A percentile compares a stretch with the other conserved stretches of the same genome.
phyloP scores from a whole-genome alignment of 1,140 invertebrate genomes.

The Drosophila lacteicornis region DNA sequence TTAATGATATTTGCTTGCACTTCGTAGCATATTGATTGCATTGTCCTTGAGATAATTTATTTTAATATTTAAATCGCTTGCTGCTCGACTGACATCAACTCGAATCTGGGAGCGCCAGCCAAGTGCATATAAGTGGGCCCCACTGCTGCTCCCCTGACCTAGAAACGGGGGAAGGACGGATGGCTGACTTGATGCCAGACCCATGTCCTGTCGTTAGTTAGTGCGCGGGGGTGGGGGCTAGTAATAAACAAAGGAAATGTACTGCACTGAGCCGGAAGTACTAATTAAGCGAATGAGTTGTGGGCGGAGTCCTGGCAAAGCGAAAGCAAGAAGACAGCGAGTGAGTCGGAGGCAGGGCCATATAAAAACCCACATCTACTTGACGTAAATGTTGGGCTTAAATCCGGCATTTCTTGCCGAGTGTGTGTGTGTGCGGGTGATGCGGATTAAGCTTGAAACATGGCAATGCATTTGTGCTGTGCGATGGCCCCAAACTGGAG shows the following conservation, averaged over 20 bases:
- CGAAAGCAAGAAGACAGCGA: conserved; percentile 12
- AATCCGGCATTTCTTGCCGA: conserved; percentile 61
- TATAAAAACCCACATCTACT: conserved; percentile 71
- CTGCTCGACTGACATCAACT: conserved; percentile 9
- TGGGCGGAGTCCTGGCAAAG: conserved; percentile 29
- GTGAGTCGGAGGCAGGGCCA: conserved; percentile 5
- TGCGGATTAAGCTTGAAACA: conserved; percentile 82
- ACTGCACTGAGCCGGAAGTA: conserved; percentile 69
- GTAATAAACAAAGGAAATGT: conserved; percentile 74
- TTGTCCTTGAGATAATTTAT: conserved; percentile 42
- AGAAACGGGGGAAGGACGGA: conserved; percentile 19
- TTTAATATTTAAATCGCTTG: conserved; percentile 50
- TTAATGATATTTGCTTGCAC: conserved; percentile 18
- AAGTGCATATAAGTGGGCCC: conserved; percentile 19
- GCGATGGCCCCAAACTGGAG: conserved; percentile 29
- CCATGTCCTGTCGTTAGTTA: conserved; percentile 46
- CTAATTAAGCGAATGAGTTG: conserved; percentile 74
- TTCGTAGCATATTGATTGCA: conserved; percentile 21
- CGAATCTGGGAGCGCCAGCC: conserved; percentile 15
- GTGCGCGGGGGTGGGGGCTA: conserved; percentile 31
- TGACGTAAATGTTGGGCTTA: conserved; percentile 82
- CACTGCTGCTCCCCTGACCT: conserved; percentile 38
- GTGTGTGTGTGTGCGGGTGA: conserved; percentile 17
- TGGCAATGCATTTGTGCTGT: conserved; percentile 77
- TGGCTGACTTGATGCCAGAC: conserved; percentile 49